Percentiles rank a stretch among this genome's conserved stretches.
These are phyloP conservation scores for Volucella inanis DNA, from an alignment of 2,888 invertebrate genomes.

Conservation along the genomic window DNA sequence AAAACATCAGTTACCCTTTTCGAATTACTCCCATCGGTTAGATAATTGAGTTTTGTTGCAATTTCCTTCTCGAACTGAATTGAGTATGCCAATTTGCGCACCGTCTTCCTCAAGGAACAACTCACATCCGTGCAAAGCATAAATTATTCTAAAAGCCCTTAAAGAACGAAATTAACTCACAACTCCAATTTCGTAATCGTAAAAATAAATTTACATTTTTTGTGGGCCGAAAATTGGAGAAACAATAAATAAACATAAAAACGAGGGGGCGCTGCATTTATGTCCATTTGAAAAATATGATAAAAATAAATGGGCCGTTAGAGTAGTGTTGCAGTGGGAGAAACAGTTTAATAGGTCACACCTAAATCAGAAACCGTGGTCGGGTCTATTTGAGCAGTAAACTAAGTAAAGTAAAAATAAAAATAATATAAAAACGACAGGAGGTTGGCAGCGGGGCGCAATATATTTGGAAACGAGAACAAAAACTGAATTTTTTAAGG, in stretches of 20 bases:
- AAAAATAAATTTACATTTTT: slow-evolving; percentile 16
- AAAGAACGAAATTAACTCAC: not conserved
- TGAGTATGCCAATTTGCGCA: slow-evolving; percentile 20
- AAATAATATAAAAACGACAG: not conserved
- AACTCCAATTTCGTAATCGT: not conserved
- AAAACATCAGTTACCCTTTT: slow-evolving; percentile 1
- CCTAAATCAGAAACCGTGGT: not conserved
- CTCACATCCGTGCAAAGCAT: slow-evolving; percentile 9
- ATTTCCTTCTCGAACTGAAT: slow-evolving; percentile 38
- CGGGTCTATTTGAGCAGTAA: not conserved
- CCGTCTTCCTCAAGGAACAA: not conserved
- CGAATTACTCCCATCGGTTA: not conserved
- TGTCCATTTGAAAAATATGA: not conserved
- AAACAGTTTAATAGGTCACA: slow-evolving; percentile 14
- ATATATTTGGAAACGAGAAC: too few species aligned
- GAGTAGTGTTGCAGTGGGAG: too few species aligned
- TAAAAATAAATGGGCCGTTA: slow-evolving; percentile 16
- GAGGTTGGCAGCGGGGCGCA: not conserved
- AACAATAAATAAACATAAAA: slow-evolving; percentile 4
- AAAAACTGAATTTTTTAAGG: too few species aligned
- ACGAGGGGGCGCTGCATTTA: not conserved
- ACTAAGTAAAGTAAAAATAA: not conserved
- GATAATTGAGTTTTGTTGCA: slow-evolving; percentile 40
- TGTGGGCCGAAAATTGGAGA: slow-evolving; percentile 11
- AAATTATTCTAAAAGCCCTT: slow-evolving; percentile 8